These are phyloP conservation scores for Eristalis pertinax DNA, from an alignment of 2,888 invertebrate genomes.

Conservation along the genomic window DNA sequence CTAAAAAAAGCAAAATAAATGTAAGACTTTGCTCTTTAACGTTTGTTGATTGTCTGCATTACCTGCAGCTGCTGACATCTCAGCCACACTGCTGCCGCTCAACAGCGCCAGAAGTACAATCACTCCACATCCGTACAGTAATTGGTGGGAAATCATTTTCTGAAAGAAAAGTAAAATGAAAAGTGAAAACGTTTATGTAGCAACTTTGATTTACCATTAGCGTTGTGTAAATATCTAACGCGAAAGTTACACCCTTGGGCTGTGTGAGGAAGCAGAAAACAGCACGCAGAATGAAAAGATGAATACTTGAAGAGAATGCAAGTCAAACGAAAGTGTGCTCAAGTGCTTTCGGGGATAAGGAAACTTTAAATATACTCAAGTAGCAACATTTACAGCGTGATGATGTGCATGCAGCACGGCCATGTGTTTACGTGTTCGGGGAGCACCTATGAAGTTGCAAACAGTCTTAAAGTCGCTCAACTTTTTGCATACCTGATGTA, in stretches of 20 bases:
- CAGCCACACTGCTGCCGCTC: conserved; percentile 72
- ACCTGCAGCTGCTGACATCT: conserved; percentile 72
- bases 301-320: conserved; percentile 42
- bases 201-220: conserved; percentile 58
- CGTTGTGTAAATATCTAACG: conserved; percentile 36
- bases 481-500: conserved; percentile 58
- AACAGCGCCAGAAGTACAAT: conserved; percentile 56
- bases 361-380: conserved; percentile 51
- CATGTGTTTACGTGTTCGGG: neutral
- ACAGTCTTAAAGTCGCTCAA: conserved; percentile 49
- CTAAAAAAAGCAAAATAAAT: conserved; percentile 32
- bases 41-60: neutral
- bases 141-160: conserved; percentile 68
- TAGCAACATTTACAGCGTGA: conserved; percentile 30
- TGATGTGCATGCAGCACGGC: neutral
- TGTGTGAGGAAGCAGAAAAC: neutral
- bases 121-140: conserved; percentile 63
- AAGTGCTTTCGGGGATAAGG: conserved; percentile 42
- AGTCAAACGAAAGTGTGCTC: conserved; percentile 43
- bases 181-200: conserved; percentile 18
- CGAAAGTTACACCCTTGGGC: conserved; percentile 32
- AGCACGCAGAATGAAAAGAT: conserved; percentile 1
- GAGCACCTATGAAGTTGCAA: conserved; percentile 17
- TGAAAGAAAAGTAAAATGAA: conserved; percentile 43
- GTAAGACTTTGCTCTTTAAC: too few species aligned